Base-by-base conservation (phyloP, 2,113 vertebrate species). In the Rhea pennata region DNA sequence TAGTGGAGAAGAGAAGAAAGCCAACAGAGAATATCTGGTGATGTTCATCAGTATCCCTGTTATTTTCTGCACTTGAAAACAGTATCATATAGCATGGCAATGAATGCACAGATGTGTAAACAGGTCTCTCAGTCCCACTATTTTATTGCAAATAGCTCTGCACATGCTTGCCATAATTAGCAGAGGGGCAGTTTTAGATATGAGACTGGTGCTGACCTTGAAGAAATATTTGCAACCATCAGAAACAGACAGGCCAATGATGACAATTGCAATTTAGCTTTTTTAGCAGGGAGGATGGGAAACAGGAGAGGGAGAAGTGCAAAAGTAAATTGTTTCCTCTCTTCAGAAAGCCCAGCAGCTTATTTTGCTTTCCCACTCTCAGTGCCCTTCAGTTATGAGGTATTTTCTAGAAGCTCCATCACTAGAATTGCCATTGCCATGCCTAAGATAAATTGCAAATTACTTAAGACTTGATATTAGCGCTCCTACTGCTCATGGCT, bases 81-180 rank as follows among this genome's bases (percentile, higher is more conserved):
- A 56, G 33, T 3, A 22, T 56, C 31, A 1, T 2, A 4, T 5
- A 53, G 36, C 74, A 26, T 0, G 13, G 48, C 83, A 66, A 27
- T 2, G 29, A 79, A 42, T 0, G 21, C 26, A 48, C 29, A 0
- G 0, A 6, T 14, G 54, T 54, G 78, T 53, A 92, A 79, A 76
- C 20, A 33, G 74, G 31, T 11, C n/a, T 62, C 83, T 92, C 21
- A 1, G 0, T 6, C 40, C 51, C 27, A 2, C 9, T 31, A 7
- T 24, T 84, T 74, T 22, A 56, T 17, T 51, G 19, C 69, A 56
- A 64, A 92, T 20, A 87, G 24, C 22, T 90, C 59, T 85, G 58
- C 70, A 29, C 1, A 0, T 5, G 14, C 31, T 62, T 76, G 24
- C 71, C 0, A 0, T 16, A 62, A 76, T 12, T 14, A 67, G 4